Evolutionary conservation across 35 echinoderm and acorn worm species (phyloP).

Genomic region (Diadema setosum): DNA sequence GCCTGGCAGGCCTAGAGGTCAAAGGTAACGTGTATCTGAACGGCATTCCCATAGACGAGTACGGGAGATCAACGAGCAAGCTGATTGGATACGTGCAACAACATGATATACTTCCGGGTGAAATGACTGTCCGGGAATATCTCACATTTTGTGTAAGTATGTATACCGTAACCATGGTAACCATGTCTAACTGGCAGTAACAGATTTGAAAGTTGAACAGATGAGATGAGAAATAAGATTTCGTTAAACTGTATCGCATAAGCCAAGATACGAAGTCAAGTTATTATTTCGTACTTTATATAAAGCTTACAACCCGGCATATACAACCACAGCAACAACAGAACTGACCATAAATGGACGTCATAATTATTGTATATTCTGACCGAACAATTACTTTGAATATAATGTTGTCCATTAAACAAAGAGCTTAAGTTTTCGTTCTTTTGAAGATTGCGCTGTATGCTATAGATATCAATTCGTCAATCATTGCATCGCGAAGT

Average conservation of each 20-base stretch:
- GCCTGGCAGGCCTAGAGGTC: slow-evolving; percentile 15
- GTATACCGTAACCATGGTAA: background rate
- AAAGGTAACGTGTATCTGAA: slow-evolving; percentile 46
- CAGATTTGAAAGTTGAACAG: background rate
- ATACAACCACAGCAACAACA: background rate
- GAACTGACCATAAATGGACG: background rate
- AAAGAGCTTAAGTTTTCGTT: too few relatives aligned
- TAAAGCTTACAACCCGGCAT: background rate
- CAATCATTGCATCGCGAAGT: too few relatives aligned
- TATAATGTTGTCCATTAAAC: too few relatives aligned
- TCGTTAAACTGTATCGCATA: background rate
- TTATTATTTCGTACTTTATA: background rate
- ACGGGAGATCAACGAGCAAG: background rate
- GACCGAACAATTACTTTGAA: too few relatives aligned
- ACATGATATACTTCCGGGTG: slow-evolving; percentile 50
- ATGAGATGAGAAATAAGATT: background rate
- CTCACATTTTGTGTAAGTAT: slow-evolving; percentile 41
- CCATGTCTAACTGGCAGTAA: background rate
- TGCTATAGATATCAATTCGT: too few relatives aligned
- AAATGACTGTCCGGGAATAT: slow-evolving; percentile 58
- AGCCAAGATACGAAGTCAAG: too few relatives aligned
- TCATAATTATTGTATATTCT: too few relatives aligned
- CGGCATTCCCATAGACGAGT: slow-evolving; percentile 13
- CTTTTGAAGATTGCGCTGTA: too few relatives aligned
- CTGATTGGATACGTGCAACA: slow-evolving; percentile 63